phyloP scores from a whole-genome alignment of 2,113 vertebrate species.

The Mustela nigripes region DNA sequence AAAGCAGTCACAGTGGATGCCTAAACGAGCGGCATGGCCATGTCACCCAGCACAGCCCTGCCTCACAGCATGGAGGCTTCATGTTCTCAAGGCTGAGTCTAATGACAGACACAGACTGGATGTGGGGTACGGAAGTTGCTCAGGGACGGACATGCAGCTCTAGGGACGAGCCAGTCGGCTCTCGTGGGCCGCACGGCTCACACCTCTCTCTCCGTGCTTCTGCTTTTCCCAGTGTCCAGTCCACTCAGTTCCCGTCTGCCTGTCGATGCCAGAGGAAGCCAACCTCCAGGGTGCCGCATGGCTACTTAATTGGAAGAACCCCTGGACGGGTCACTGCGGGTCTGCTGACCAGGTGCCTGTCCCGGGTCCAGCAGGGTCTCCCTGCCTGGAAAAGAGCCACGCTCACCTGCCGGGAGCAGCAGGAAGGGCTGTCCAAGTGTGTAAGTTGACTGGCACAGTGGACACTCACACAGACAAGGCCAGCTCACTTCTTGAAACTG shows the following conservation, averaged over 20 bases:
- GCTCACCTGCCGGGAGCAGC: not conserved
- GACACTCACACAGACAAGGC: not conserved
- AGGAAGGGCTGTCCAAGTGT: not conserved
- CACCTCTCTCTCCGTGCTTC: not conserved
- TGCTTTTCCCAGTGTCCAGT: not conserved
- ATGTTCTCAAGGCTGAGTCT: not conserved
- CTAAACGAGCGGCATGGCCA: not conserved
- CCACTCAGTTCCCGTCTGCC: not conserved
- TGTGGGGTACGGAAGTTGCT: not conserved
- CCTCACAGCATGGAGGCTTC: not conserved
- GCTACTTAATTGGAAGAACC: not conserved
- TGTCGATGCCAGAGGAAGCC: not conserved
- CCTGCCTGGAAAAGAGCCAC: not conserved
- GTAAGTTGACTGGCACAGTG: not conserved
- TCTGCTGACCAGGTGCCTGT: not conserved
- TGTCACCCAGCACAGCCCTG: not conserved
- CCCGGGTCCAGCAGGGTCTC: not conserved
- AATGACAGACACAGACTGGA: not conserved
- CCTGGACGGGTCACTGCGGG: not conserved
- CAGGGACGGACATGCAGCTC: not conserved
- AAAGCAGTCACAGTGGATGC: not conserved
- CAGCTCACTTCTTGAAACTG: not conserved
- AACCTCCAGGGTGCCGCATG: not conserved
- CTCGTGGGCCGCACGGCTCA: not conserved
- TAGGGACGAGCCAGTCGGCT: not conserved